A percentile compares a stretch with the other conserved stretches of the same genome.
Evolutionary conservation across 2,888 invertebrate genomes (phyloP).

Genomic region (Mactromeris polynyma): DNA sequence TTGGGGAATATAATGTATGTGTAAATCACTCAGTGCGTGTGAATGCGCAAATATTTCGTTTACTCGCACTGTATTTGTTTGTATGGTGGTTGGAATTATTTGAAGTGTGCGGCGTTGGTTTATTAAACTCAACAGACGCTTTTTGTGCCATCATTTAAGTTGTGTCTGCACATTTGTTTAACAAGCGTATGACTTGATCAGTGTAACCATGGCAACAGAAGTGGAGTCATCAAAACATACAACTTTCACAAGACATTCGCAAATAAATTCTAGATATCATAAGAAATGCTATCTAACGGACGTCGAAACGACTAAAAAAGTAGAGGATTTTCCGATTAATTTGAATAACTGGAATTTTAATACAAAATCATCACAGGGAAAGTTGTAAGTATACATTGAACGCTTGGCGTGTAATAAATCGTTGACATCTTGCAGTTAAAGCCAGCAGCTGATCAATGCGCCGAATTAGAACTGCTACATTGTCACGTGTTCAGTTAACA

Average conservation of each 20-base stretch:
- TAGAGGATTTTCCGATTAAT: constrained; percentile 60
- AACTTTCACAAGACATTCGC: constrained; percentile 46
- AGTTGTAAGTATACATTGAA: constrained; percentile 43
- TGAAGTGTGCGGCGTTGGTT: background rate
- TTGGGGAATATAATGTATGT: background rate
- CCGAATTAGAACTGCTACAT: too few species aligned
- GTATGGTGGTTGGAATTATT: background rate
- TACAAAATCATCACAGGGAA: constrained; percentile 26
- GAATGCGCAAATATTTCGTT: background rate
- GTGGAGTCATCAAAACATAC: constrained; percentile 36
- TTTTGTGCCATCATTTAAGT: background rate
- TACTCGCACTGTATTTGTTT: background rate
- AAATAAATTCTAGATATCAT: constrained; percentile 48
- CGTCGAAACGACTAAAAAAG: constrained; percentile 55
- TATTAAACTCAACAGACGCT: background rate
- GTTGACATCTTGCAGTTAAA: too few species aligned
- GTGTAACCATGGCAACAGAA: constrained; percentile 12
- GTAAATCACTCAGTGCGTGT: background rate
- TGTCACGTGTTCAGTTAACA: too few species aligned
- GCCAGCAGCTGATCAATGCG: too few species aligned
- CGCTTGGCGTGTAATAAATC: too few species aligned
- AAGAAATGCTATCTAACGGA: constrained; percentile 57
- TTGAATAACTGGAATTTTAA: constrained; percentile 58
- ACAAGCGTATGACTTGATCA: background rate
- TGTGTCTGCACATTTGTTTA: background rate